Base-by-base conservation (phyloP, 2,113 vertebrate genomes). In the Oryzias javanicus region DNA sequence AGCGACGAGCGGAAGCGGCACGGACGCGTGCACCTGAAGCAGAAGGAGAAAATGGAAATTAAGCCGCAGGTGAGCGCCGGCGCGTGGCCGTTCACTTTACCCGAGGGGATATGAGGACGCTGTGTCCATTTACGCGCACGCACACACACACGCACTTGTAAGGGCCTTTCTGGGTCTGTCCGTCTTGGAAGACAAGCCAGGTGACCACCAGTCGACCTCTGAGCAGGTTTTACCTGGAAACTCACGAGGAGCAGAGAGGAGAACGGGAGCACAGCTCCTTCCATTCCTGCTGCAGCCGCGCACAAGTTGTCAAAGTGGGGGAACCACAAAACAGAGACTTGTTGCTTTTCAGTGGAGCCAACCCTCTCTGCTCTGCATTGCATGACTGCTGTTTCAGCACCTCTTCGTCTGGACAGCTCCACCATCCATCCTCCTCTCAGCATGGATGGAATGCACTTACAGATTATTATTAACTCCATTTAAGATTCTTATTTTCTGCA, bases 1-100 rank as follows among this genome's bases (percentile, higher is more conserved):
- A 93, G 91, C 64, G 97, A 98, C 41, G 97, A 98, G 78, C 93
- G 97, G 80, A 98, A 98, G 42, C 85, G 97, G 4, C 97, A 98
- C 84, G 94, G 95, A 72, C 96, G 97, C 13, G 96, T 98, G 55
- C 97, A 98, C 84, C 90, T 94, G 55, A 97, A 98, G 86, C 97
- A 98, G 88, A 98, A 96, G 85, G 96, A 96, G 49, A 92, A 97
- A 70, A 93, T 94, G 15, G 96, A 98, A 87, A 91, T 97, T 83
- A 95, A 97, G 86, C 95, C 96, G 64, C 94, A 94, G 73, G 85
- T 89, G 46, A 81, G 67, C 71, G 55, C 84, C 46, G 70, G 71
- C 44, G 51, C 90, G 0, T 93, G 90, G 89, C 88, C 90, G 1
- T 93, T 93, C 72, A 78, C 89, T 76, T 79, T 93, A 14, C 90